Percentiles rank a stretch among this genome's conserved stretches.
Evolutionary conservation across 2,888 invertebrate species (phyloP).

Genomic region (Rhagonycha lutea): DNA sequence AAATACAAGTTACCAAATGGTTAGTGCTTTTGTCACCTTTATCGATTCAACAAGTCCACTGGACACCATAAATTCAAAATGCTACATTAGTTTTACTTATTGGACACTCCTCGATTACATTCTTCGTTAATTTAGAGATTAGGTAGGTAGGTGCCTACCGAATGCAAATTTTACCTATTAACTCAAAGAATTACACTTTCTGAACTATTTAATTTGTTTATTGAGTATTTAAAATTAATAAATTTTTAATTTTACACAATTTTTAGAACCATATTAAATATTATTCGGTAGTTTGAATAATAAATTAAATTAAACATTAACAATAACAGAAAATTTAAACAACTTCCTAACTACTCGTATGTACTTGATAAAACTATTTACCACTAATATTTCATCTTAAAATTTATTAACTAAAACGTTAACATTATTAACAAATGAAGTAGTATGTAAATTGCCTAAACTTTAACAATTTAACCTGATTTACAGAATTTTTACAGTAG

Average conservation of each 20-base stretch:
- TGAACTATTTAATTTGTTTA: neutral
- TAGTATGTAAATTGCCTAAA: neutral
- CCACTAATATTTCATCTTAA: neutral
- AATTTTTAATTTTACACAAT: neutral
- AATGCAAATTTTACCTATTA: neutral
- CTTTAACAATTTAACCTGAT: neutral
- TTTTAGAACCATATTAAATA: neutral
- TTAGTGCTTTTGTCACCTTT: conserved; percentile 42
- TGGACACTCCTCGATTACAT: conserved; percentile 42
- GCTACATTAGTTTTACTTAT: conserved; percentile 46
- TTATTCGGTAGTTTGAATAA: neutral
- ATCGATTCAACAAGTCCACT: conserved; percentile 50
- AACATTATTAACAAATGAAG: neutral
- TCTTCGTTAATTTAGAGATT: conserved; percentile 6
- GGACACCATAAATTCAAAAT: conserved; percentile 49
- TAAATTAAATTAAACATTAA: neutral
- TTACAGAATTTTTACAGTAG: neutral
- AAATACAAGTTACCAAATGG: conserved; percentile 16
- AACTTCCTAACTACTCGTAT: neutral
- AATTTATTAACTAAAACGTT: neutral
- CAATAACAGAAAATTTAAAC: neutral
- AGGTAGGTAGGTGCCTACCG: neutral
- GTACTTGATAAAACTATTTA: neutral
- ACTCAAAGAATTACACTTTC: neutral
- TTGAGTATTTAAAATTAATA: neutral